phyloP scores from a whole-genome alignment of 2,113 vertebrate species.

The human region DNA sequence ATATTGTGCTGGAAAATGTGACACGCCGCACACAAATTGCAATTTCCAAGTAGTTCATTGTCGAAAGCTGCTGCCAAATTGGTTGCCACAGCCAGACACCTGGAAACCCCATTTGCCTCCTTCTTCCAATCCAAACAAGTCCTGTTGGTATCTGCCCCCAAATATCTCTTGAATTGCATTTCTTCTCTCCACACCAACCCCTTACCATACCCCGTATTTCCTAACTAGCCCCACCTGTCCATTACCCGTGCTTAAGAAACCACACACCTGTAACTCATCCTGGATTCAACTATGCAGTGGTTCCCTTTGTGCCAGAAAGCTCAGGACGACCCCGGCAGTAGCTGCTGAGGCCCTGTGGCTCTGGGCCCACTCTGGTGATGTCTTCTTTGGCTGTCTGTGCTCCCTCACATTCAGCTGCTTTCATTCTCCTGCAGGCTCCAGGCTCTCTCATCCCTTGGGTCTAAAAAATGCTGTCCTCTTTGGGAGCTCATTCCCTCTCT shows the following conservation, averaged over 20 bases:
- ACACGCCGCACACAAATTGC: accelerated
- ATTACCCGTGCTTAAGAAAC: neutral
- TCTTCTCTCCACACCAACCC: too few species aligned
- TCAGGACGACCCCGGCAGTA: neutral
- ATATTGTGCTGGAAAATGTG: neutral
- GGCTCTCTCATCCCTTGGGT: neutral
- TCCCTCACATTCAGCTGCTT: too few species aligned
- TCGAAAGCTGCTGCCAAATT: neutral
- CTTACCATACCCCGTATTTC: neutral
- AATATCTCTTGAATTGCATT: accelerated
- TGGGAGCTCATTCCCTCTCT: neutral
- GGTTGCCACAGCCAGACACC: neutral
- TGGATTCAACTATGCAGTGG: neutral
- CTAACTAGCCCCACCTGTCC: neutral
- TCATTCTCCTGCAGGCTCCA: neutral
- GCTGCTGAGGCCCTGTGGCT: neutral
- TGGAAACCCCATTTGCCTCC: neutral
- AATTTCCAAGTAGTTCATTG: accelerated
- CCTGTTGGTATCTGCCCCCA: neutral
- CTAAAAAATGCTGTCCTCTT: neutral
- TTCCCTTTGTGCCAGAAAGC: neutral
- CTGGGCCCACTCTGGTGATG: neutral
- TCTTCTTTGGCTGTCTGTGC: accelerated
- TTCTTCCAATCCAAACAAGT: too few species aligned
- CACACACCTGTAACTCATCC: neutral